phyloP scores from a whole-genome alignment of 2,888 invertebrate species.

The Phrixothrix hirtus region DNA sequence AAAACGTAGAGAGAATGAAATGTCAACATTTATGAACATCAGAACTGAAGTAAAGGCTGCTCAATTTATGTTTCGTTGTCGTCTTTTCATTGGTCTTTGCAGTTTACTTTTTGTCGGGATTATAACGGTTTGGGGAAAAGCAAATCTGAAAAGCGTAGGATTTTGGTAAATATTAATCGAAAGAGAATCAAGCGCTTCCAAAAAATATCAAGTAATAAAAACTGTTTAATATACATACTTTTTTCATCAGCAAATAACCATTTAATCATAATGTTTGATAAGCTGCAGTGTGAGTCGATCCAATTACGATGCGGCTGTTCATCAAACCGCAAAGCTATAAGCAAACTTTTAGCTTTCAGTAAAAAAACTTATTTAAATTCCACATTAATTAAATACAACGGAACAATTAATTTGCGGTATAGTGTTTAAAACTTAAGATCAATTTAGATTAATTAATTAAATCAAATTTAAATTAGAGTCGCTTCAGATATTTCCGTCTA shows the following conservation, averaged over 20 bases:
- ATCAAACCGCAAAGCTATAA: conserved; percentile 34
- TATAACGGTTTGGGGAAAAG: neutral
- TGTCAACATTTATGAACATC: conserved; percentile 10
- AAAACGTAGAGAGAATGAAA: conserved; percentile 10
- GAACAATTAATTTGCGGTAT: conserved; percentile 41
- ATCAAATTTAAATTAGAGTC: conserved; percentile 29
- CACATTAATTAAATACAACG: conserved; percentile 44
- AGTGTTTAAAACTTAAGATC: conserved; percentile 32
- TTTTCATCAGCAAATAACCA: conserved; percentile 13
- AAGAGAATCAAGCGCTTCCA: no score
- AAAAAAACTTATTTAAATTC: conserved; percentile 47
- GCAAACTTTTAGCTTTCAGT: conserved; percentile 34
- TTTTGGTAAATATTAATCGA: no score
- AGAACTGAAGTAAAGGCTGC: conserved; percentile 3
- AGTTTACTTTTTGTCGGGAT: neutral
- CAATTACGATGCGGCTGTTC: conserved; percentile 29
- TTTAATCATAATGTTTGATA: conserved; percentile 20
- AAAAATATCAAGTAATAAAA: conserved; percentile 14
- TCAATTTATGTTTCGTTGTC: neutral
- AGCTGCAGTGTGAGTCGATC: conserved; percentile 27
- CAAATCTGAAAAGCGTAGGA: no score
- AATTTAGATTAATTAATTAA: conserved; percentile 32
- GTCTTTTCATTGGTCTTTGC: conserved; percentile 1
- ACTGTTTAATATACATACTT: conserved; percentile 22
- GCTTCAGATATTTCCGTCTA: conserved; percentile 17